Percentiles rank a stretch among this genome's conserved stretches.
phyloP scores from a whole-genome alignment of 2,888 invertebrate genomes.

The Temnothorax ravouxi region DNA sequence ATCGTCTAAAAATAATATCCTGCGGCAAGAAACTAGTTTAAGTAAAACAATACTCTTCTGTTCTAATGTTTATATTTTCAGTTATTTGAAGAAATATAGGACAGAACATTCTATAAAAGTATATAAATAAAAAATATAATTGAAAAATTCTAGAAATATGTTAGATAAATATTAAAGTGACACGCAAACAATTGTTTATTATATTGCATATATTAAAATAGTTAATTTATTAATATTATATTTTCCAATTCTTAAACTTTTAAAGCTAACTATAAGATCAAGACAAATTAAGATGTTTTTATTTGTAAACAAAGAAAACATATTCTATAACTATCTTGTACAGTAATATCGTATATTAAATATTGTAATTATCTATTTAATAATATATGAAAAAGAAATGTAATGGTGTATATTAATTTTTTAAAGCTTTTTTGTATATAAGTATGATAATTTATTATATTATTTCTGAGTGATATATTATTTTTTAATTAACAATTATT shows the following conservation, averaged over 20 bases:
- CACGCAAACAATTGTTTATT: not conserved
- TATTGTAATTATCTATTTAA: not conserved
- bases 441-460: not conserved
- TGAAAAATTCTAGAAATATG: not conserved
- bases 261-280: not conserved
- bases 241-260: not conserved
- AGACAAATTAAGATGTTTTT: not conserved
- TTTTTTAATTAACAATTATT: not conserved
- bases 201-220: not conserved
- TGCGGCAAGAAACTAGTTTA: slow-evolving; percentile 23
- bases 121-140: not conserved
- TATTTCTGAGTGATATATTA: not conserved
- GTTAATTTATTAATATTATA: not conserved
- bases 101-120: not conserved
- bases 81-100: slow-evolving; percentile 21
- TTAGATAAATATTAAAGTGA: not conserved
- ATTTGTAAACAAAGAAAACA: not conserved
- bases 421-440: not conserved
- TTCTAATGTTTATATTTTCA: slow-evolving; percentile 20
- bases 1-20: slow-evolving; percentile 30
- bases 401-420: not conserved
- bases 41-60: slow-evolving; percentile 32
- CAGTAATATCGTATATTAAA: not conserved
- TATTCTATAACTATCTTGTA: not conserved
- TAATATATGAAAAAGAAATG: not conserved